These are phyloP conservation scores for Urocolius indicus DNA, from an alignment of 2,113 vertebrate species.

Conservation along the genomic window DNA sequence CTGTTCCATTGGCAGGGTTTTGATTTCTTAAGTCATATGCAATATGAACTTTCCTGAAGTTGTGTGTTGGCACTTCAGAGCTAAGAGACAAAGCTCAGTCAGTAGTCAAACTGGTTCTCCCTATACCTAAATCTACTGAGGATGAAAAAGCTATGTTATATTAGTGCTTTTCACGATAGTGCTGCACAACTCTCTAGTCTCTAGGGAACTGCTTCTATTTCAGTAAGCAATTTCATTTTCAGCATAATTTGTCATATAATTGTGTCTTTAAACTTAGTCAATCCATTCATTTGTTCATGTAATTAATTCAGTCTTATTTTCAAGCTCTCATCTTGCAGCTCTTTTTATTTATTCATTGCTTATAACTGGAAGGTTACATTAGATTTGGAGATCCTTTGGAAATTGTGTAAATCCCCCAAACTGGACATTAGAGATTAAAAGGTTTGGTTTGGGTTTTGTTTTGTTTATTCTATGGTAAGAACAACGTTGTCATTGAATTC, in stretches of 20 bases:
- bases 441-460: no score
- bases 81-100: background rate
- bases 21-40: background rate
- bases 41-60: background rate
- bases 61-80: background rate
- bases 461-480: background rate
- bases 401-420: background rate
- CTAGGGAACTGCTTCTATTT: background rate
- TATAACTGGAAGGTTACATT: background rate
- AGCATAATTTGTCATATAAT: slow-evolving; percentile 37
- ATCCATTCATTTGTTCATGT: background rate
- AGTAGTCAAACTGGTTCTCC: background rate
- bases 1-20: background rate
- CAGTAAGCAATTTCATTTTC: slow-evolving; percentile 12
- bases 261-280: slow-evolving; percentile 35
- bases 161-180: background rate
- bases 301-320: slow-evolving; percentile 52
- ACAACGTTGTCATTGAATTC: background rate
- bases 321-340: background rate
- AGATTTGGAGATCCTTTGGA: background rate
- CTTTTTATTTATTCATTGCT: background rate
- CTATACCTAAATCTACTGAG: background rate
- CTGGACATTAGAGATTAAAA: background rate
- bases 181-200: background rate
- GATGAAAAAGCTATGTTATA: background rate